These are phyloP conservation scores for Agrypnia vestita DNA, from an alignment of 1,140 invertebrate genomes.

Conservation along the genomic window DNA sequence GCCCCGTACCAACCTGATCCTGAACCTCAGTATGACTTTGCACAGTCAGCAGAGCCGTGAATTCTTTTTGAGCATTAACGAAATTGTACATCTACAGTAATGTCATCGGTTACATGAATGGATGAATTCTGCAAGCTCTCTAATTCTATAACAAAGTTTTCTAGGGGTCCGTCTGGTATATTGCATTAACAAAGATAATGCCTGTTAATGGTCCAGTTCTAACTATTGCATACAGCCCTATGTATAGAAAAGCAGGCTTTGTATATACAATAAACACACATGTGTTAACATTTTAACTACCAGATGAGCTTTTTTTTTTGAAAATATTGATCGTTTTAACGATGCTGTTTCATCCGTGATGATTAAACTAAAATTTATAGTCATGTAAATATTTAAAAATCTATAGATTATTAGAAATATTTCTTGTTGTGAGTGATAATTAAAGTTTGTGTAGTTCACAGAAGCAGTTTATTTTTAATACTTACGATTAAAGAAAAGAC, in stretches of 20 bases:
- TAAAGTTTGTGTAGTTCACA: background rate
- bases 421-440: slow-evolving; percentile 10
- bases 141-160: too few relatives aligned
- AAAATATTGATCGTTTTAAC: background rate
- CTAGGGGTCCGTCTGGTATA: background rate
- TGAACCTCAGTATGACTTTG: background rate
- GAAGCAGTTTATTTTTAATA: slow-evolving; percentile 5
- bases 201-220: background rate
- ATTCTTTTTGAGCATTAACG: too few relatives aligned
- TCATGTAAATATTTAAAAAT: slow-evolving; percentile 8
- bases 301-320: background rate
- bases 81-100: too few relatives aligned
- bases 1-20: slow-evolving; percentile 55
- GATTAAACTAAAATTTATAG: background rate
- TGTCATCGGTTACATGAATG: too few relatives aligned
- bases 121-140: too few relatives aligned
- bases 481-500: background rate
- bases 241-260: slow-evolving; percentile 1
- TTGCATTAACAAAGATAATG: background rate
- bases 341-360: background rate
- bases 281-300: slow-evolving; percentile 6
- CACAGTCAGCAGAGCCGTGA: background rate
- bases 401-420: slow-evolving; percentile 14
- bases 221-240: background rate
- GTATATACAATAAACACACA: too few relatives aligned